A percentile compares a stretch with the other conserved stretches of the same genome.
Conservation (phyloP, 2,113 vertebrate genomes). For the Gopherus flavomarginatus region DNA sequence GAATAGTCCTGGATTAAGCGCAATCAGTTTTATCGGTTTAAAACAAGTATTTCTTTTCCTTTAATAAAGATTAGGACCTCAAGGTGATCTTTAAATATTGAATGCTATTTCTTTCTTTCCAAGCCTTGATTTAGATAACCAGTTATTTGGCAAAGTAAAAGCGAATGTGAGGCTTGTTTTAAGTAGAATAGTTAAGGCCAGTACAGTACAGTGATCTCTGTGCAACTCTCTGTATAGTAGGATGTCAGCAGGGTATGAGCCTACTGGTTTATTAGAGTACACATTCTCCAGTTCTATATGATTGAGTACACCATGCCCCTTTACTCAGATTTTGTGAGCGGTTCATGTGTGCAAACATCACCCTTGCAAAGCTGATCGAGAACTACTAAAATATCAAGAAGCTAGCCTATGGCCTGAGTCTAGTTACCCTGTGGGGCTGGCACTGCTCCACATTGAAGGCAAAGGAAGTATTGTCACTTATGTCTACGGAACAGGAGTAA, state of each 20-base stretch:
- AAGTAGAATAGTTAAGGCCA: not conserved
- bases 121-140: not conserved
- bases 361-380: not conserved
- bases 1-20: not conserved
- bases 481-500: not conserved
- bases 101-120: not conserved
- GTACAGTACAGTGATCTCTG: accelerated
- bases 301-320: not conserved
- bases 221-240: accelerated
- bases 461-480: not conserved
- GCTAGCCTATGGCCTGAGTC: not conserved
- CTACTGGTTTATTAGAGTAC: accelerated
- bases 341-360: not conserved
- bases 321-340: not conserved
- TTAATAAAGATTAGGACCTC: not conserved
- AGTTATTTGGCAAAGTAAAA: not conserved
- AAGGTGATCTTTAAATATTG: conserved; percentile 44
- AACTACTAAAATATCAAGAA: not conserved
- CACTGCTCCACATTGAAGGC: not conserved
- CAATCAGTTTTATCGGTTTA: not conserved
- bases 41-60: not conserved
- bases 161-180: conserved; percentile 43
- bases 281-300: accelerated
- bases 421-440: not conserved
- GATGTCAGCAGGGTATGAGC: not conserved